These are phyloP conservation scores for Hylomyscus alleni DNA, from an alignment of 2,797 vertebrate species.

Conservation along the genomic window DNA sequence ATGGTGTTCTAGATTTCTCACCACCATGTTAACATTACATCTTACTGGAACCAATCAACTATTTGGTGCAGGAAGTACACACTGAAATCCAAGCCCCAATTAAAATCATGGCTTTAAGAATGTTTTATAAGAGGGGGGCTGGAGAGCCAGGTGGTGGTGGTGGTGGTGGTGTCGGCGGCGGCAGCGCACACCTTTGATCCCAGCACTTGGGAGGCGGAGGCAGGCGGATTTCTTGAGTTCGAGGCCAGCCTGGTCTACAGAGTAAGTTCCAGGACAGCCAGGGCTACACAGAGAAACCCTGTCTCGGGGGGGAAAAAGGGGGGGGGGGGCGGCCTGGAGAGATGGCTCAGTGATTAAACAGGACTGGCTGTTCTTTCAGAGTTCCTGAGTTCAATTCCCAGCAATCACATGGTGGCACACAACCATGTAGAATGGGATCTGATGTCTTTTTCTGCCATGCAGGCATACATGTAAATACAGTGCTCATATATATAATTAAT, in stretches of 20 bases:
- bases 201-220: too few relatives aligned
- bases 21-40: not conserved
- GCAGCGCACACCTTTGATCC: too few relatives aligned
- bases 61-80: not conserved
- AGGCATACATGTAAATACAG: not conserved
- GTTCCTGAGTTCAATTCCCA: not conserved
- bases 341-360: not conserved
- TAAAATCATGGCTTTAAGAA: constrained; percentile 31
- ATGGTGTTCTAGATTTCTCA: not conserved
- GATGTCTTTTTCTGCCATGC: not conserved
- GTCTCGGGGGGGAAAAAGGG: too few relatives aligned
- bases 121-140: not conserved
- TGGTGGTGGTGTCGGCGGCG: too few relatives aligned
- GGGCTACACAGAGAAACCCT: too few relatives aligned
- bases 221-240: too few relatives aligned
- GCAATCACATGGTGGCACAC: not conserved
- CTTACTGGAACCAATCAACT: constrained; percentile 34
- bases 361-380: not conserved
- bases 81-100: not conserved
- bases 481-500: not conserved
- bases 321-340: too few relatives aligned
- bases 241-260: too few relatives aligned
- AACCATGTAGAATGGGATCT: not conserved
- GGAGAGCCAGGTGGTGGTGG: too few relatives aligned
- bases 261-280: too few relatives aligned